Conservation (phyloP, 2,797 vertebrate genomes). For the Gymnoscopelus microlampas region DNA sequence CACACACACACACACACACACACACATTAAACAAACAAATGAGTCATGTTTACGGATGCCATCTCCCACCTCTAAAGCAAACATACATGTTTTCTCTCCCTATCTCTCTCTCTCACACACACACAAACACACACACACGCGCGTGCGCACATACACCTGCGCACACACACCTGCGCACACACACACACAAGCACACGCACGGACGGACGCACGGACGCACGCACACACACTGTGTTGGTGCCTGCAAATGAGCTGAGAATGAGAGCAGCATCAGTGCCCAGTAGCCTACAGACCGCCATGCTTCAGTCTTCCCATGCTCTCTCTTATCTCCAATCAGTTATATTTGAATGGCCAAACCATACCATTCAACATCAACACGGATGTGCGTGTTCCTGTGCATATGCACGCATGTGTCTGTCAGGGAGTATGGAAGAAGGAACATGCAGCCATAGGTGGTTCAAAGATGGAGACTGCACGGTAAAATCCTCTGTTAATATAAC, state of each 20-base stretch:
- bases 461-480: constrained; percentile 26
- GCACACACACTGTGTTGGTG: constrained; percentile 31
- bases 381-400: not conserved
- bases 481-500: not conserved
- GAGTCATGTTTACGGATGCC: constrained; percentile 45
- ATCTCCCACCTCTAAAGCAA: constrained; percentile 45
- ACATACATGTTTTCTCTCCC: not conserved
- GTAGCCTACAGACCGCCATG: constrained; percentile 38
- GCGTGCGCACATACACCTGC: constrained; percentile 15
- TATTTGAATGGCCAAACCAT: constrained; percentile 80
- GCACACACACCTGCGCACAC: constrained; percentile 7
- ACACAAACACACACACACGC: constrained; percentile 16
- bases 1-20: constrained; percentile 7
- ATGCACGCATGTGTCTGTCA: constrained; percentile 25
- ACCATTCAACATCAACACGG: constrained; percentile 36
- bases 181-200: not conserved
- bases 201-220: not conserved
- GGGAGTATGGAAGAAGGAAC: constrained; percentile 38
- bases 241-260: constrained; percentile 4
- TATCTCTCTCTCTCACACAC: too few species aligned
- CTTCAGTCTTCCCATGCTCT: constrained; percentile 38
- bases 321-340: constrained; percentile 48
- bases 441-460: constrained; percentile 16
- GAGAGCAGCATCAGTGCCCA: constrained; percentile 15
- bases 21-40: constrained; percentile 36